These are phyloP conservation scores for Rotaria sp. DNA, from an alignment of 2,888 invertebrate genomes.

Conservation along the genomic window DNA sequence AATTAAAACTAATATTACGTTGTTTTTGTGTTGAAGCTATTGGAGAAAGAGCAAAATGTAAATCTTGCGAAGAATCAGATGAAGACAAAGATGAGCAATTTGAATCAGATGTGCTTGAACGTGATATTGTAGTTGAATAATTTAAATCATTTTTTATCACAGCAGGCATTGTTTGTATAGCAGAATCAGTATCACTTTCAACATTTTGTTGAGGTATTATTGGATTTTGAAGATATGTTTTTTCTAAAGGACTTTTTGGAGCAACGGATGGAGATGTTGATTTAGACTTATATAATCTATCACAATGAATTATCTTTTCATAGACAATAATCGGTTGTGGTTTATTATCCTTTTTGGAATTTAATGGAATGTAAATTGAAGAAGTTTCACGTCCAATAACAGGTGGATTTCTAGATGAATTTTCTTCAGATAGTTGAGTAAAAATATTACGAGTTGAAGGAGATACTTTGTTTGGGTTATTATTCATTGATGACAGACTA, in stretches of 20 bases:
- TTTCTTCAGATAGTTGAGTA: not conserved
- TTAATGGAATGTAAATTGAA: not conserved
- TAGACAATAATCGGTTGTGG: not conserved
- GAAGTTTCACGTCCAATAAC: not conserved
- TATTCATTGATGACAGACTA: not conserved
- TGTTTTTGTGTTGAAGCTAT: not conserved
- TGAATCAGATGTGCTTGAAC: not conserved
- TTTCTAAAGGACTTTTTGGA: not conserved
- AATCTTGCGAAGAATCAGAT: not conserved
- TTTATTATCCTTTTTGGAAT: not conserved
- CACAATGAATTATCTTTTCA: not conserved
- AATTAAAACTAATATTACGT: not conserved
- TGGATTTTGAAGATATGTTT: not conserved
- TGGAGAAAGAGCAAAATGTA: not conserved
- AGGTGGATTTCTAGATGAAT: not conserved
- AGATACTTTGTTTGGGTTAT: not conserved
- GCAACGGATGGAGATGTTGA: not conserved
- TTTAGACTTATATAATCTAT: not conserved
- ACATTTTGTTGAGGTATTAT: not conserved
- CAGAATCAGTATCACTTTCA: constrained; percentile 23
- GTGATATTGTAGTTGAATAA: not conserved
- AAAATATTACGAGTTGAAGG: not conserved
- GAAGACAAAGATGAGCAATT: not conserved
- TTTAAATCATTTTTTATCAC: too few relatives aligned
- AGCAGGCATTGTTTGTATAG: not conserved